Percentiles rank a stretch among this genome's conserved stretches.
These are phyloP conservation scores for Sinocyclocheilus maitianheensis DNA, from an alignment of 2,113 vertebrate species.

Conservation along the genomic window DNA sequence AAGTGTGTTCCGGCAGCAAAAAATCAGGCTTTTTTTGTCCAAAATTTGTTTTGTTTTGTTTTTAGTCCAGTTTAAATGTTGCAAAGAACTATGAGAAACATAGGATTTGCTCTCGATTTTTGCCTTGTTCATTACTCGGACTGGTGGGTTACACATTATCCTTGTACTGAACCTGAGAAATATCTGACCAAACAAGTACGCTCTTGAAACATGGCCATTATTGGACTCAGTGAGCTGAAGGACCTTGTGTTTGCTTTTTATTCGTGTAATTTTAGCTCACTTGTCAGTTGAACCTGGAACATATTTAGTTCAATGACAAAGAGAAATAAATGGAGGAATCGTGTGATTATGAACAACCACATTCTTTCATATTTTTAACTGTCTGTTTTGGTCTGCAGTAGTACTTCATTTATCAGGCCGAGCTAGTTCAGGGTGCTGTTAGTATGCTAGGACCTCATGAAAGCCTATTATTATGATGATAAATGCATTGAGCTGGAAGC, in stretches of 20 bases:
- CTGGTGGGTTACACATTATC: conserved; percentile 23
- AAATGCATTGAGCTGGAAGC: conserved; percentile 50
- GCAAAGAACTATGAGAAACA: conserved; percentile 54
- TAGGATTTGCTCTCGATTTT: conserved; percentile 56
- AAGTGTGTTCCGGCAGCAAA: no score
- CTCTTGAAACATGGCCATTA: not conserved
- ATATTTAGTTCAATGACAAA: not conserved
- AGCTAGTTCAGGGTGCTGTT: not conserved
- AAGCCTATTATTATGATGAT: conserved; percentile 55
- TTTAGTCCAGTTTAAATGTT: not conserved
- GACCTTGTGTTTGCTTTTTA: conserved; percentile 4
- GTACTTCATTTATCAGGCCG: not conserved
- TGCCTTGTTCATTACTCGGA: conserved; percentile 7
- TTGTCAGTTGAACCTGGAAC: conserved; percentile 1
- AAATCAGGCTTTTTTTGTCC: no score
- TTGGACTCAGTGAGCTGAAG: not conserved
- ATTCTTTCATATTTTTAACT: not conserved
- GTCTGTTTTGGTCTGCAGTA: not conserved
- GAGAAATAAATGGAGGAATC: conserved; percentile 13
- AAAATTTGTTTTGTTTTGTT: no score
- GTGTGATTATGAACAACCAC: not conserved
- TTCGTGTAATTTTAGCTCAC: not conserved
- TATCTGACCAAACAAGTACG: conserved; percentile 4
- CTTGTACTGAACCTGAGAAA: conserved; percentile 15
- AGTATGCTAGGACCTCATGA: conserved; percentile 33